phyloP scores from a whole-genome alignment of 53 echinoderm and acorn worm genomes.

The Actinopyga echinites region DNA sequence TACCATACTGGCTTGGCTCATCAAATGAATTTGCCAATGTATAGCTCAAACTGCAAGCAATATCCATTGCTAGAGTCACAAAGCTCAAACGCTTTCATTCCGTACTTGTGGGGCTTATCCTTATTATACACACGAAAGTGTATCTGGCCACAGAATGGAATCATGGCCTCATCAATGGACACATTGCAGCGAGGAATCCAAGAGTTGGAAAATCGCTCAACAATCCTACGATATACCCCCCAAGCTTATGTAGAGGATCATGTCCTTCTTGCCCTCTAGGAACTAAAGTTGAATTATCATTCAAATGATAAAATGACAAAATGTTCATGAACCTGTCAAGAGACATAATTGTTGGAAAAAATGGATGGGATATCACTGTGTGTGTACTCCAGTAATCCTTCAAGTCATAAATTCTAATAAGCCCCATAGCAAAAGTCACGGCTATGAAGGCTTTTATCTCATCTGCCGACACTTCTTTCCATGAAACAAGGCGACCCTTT shows the following conservation, averaged over 20 bases:
- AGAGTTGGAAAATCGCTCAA: neutral
- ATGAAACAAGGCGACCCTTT: neutral
- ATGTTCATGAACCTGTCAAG: slow-evolving; percentile 1
- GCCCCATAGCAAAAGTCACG: neutral
- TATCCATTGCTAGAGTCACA: too few relatives aligned
- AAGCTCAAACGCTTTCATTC: slow-evolving; percentile 36
- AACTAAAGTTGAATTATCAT: neutral
- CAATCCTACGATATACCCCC: neutral
- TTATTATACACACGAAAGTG: slow-evolving; percentile 40
- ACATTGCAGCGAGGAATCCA: neutral
- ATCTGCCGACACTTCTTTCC: neutral
- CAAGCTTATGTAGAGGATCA: slow-evolving; percentile 21
- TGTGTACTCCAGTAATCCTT: neutral
- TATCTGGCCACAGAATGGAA: neutral
- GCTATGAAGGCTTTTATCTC: neutral
- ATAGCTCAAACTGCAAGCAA: slow-evolving; percentile 45
- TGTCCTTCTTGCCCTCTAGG: neutral
- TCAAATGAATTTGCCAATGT: slow-evolving; percentile 18
- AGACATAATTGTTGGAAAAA: neutral
- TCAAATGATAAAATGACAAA: neutral
- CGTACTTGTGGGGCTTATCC: slow-evolving; percentile 41
- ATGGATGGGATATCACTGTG: neutral
- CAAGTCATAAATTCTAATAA: too few relatives aligned
- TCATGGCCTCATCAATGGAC: slow-evolving; percentile 1
- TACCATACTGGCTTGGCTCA: slow-evolving; percentile 33